These are phyloP conservation scores for Podarcis siculus DNA, from an alignment of 2,797 vertebrate genomes.

Conservation along the genomic window DNA sequence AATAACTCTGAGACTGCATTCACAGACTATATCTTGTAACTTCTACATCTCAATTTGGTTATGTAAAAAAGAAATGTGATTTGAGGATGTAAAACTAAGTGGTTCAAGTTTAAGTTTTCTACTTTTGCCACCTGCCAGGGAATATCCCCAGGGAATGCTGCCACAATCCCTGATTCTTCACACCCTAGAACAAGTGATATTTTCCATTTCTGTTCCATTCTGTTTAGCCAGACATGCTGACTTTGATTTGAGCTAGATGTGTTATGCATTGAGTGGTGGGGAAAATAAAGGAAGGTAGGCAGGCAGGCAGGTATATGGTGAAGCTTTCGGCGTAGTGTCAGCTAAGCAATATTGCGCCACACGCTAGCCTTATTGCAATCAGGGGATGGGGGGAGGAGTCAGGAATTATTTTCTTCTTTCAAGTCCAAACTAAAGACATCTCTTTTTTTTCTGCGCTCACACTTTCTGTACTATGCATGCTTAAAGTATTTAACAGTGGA, in stretches of 20 bases:
- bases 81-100: constrained; percentile 53
- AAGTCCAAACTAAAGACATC: constrained; percentile 58
- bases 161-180: constrained; percentile 51
- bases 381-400: background rate
- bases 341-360: background rate
- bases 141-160: constrained; percentile 60
- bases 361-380: background rate
- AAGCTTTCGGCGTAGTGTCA: background rate
- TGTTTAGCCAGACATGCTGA: constrained; percentile 36
- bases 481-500: constrained; percentile 41
- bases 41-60: constrained; percentile 36
- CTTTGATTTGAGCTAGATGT: constrained; percentile 62
- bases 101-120: constrained; percentile 45
- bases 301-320: background rate
- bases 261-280: constrained; percentile 46
- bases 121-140: constrained; percentile 62
- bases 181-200: constrained; percentile 39
- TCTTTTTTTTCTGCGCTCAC: constrained; percentile 32
- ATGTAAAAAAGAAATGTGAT: constrained; percentile 39
- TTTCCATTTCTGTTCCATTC: constrained; percentile 52
- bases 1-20: background rate
- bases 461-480: constrained; percentile 35
- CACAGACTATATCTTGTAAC: background rate
- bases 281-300: constrained; percentile 20
- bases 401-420: background rate